Evolutionary conservation across 2,797 vertebrate species (phyloP).

Genomic region (Tragopan temminckii): DNA sequence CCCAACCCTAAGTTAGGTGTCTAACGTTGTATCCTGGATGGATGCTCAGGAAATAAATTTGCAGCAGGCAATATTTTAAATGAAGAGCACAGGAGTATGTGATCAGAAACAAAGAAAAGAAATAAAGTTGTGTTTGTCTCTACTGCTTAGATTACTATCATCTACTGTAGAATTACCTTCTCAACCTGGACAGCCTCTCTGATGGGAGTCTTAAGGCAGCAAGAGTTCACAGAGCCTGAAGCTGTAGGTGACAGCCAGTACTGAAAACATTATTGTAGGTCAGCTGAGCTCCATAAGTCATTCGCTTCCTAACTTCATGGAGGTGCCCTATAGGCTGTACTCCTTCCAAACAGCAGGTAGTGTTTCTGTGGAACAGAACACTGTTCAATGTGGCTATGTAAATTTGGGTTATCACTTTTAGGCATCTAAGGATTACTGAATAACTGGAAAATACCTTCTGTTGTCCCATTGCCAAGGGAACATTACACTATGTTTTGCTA

Average conservation of each 20-base stretch:
- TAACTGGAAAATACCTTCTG: not conserved
- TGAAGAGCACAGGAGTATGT: not conserved
- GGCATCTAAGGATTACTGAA: not conserved
- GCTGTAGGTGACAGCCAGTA: not conserved
- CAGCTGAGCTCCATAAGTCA: not conserved
- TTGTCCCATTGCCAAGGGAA: not conserved
- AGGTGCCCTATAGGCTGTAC: not conserved
- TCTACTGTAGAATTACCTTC: not conserved
- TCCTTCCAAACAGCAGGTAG: not conserved
- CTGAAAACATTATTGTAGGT: rapidly evolving
- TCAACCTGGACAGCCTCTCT: not conserved
- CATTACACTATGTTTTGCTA: not conserved
- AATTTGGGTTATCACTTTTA: not conserved
- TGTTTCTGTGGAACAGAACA: rapidly evolving
- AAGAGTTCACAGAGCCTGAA: not conserved
- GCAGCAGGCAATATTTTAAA: not conserved
- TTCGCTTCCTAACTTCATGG: not conserved
- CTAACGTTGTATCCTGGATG: not conserved
- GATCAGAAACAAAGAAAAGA: not conserved
- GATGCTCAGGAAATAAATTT: not conserved
- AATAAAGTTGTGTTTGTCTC: not conserved
- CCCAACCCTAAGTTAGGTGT: not conserved
- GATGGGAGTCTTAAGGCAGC: not conserved
- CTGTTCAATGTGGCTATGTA: not conserved
- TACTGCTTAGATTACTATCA: not conserved